Percentiles rank a stretch among this genome's conserved stretches.
These are phyloP conservation scores for Microctonus brassicae DNA, from an alignment of 2,888 invertebrate species.

Conservation along the genomic window DNA sequence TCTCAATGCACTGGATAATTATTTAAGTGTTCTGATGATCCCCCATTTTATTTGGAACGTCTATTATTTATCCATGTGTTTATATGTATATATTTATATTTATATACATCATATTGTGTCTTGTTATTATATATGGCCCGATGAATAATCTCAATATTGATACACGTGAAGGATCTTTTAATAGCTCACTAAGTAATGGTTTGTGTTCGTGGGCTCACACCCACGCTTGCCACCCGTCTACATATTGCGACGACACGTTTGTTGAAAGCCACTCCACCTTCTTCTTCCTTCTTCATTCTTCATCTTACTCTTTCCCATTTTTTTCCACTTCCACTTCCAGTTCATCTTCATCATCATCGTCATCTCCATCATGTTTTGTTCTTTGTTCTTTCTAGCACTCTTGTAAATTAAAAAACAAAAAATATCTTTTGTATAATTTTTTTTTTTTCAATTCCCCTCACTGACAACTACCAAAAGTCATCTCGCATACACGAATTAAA, in stretches of 20 bases:
- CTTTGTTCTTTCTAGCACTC: background rate
- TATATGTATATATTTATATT: background rate
- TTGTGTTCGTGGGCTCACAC: constrained; percentile 32
- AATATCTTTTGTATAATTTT: background rate
- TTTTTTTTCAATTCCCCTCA: background rate
- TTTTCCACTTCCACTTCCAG: background rate
- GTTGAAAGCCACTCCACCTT: constrained; percentile 42
- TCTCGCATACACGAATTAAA: background rate
- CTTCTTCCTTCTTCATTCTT: background rate
- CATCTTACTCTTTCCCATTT: background rate
- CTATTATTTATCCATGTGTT: background rate
- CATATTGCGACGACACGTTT: constrained; percentile 33
- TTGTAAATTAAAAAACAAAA: background rate
- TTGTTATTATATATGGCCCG: constrained; percentile 10
- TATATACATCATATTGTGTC: background rate
- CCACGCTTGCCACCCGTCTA: constrained; percentile 37
- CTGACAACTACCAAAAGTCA: background rate
- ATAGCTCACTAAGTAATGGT: constrained; percentile 35
- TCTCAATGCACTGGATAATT: background rate
- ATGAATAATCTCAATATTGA: constrained; percentile 36
- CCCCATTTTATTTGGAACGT: background rate
- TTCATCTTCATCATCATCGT: background rate
- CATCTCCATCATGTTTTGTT: background rate
- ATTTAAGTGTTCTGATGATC: background rate
- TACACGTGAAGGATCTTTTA: constrained; percentile 35